Evolutionary conservation across 2,888 invertebrate genomes (phyloP).

Genomic region (Pandemis heparana): DNA sequence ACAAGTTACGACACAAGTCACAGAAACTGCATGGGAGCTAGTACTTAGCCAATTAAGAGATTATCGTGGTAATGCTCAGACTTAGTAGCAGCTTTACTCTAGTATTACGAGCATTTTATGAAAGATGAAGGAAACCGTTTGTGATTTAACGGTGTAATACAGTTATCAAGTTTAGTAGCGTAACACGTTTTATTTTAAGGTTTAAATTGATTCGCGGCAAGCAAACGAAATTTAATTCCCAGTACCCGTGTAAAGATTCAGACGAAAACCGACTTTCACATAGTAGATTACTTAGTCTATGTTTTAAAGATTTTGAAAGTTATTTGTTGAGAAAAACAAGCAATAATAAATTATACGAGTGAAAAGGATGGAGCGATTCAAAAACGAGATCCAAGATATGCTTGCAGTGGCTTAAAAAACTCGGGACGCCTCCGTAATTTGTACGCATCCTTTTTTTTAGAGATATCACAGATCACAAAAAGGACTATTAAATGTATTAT

Average conservation of each 20-base stretch:
- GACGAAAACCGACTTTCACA: too few relatives aligned
- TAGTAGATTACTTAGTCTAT: too few relatives aligned
- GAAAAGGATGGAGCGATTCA: background rate
- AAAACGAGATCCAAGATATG: background rate
- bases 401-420: background rate
- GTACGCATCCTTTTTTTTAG: slow-evolving; percentile 12
- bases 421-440: slow-evolving; percentile 1
- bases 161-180: too few relatives aligned
- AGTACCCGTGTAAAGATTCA: too few relatives aligned
- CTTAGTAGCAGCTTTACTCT: background rate
- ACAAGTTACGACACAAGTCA: slow-evolving; percentile 49
- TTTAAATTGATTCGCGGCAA: too few relatives aligned
- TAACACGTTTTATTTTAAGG: too few relatives aligned
- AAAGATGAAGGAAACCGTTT: background rate
- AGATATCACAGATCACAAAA: slow-evolving; percentile 25
- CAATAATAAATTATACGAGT: background rate
- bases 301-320: too few relatives aligned
- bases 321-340: background rate
- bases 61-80: background rate
- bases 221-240: too few relatives aligned
- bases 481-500: slow-evolving; percentile 37
- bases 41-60: background rate
- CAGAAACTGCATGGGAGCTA: background rate
- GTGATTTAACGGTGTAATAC: too few relatives aligned
- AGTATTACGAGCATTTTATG: background rate